Base-by-base conservation (phyloP, 2,888 invertebrate species). In the Adelphocoris suturalis region DNA sequence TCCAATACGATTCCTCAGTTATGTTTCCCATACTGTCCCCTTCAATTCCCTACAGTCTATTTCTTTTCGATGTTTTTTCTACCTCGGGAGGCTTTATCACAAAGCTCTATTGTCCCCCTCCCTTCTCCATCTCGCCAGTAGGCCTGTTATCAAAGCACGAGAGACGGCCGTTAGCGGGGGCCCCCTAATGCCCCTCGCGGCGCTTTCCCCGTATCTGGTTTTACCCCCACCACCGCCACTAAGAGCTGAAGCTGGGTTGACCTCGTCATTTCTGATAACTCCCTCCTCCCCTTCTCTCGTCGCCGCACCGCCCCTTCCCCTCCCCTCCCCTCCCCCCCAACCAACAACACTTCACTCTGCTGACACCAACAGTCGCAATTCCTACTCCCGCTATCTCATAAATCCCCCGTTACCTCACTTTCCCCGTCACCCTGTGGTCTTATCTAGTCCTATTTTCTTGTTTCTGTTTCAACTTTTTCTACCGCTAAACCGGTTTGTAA, bases 201-300 rank as follows among this genome's bases (percentile, higher is more conserved):
- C 68, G 68, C 52, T 19, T 68, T 68, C 19, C 19, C 68, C 23
- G 19, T 23, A 27, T 27, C 27, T 19, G 68, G 19, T 68, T 68
- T 68, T 68, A 23, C n/a, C 23, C 68, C 68, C 68, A 5, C 68
- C 23, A 9, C 68, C 61, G n/a, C 61, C n/a, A 23, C 68, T 68
- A n/a, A 23, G 23, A 68, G 68, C 23, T 23, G 68, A 68, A 19
- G 23, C 68, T 0, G 68, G 68, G 68, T 7, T 23, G 68, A 68
- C 68, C 68, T 68, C 68, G 68, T 68, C 68, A 68, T 68, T 68
- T 68, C 68, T 68, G 68, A 68, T 68, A 68, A 68, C 68, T 23
- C n/a, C 2, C 57, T 14, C 19, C 61, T 19, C 61, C 68, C 7
- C 0, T 68, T 9, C 13, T 11, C 23, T 12, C 5, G 23, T 0